Evolutionary conservation across 2,113 vertebrate genomes (phyloP), one percentile per base, ranked within the genome.

Genomic region (Thalassoma bifasciatum): DNA sequence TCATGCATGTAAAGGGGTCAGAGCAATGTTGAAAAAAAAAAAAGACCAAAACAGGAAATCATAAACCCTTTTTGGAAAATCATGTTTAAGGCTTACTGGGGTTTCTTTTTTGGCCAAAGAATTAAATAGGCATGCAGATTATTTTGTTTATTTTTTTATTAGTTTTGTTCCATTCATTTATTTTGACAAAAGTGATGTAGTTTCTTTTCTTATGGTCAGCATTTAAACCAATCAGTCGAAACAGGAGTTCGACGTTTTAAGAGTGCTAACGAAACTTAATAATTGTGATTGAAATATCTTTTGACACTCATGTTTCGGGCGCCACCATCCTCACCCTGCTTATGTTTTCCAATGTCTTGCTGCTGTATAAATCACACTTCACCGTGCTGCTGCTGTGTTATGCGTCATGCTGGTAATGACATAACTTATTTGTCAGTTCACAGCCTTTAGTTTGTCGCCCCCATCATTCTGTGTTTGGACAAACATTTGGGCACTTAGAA

Each of bases 231-330:
- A 7, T 26, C 22, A 22, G 37, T 78, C 53, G 60, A 59, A 46
- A 69, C 53, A 42, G 58, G 47, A 51, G 73, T 42, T 70, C 64
- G 51, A 62, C 68, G 62, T 75, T 82, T 82, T 59, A 75, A 60
- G 42, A 42, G 37, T 38, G 36, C n/a, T 6, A 63, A 86, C 23
- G 59, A 74, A 80, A 88, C 79, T 82, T 65, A 77, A 75, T 88
- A 90, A 89, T 89, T 92, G 89, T 87, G 90, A 92, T 14, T 82
- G 59, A 85, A 92, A 92, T 90, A 34, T 76, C 49, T 89, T 84
- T 59, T 90, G 92, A 91, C 89, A 89, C 79, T 60, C 53, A 72
- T 80, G 54, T 82, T 79, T 86, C 49, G 69, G 73, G 59, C 21
- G 8, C 21, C 71, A 74, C 61, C 72, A 68, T 79, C 72, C 68